Base-by-base conservation (phyloP, 2,888 invertebrate species). In the Hemistola chrysoprasaria region DNA sequence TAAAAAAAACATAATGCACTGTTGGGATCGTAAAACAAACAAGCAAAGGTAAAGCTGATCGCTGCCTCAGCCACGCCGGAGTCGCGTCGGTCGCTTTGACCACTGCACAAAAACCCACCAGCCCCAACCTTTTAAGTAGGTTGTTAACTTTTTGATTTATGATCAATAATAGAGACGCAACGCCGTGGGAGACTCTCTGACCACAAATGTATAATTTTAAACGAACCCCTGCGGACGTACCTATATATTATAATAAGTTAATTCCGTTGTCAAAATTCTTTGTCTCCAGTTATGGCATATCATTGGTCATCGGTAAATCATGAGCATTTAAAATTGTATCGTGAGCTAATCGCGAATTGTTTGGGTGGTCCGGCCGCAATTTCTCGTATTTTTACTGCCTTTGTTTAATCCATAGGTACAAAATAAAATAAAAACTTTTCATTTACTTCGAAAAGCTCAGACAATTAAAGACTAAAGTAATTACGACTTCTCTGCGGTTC, bases 91-190 rank as follows among this genome's bases (percentile, higher is more conserved):
- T 58, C 56, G 80, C 85, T 88, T 88, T 87, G 86, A 86, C 78
- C 71, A 59, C 53, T 73, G 60, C 62, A 85, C 84, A 86, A 88
- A 88, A 88, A 86, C 85, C 78, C 61, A 76, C 73, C 80, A 81
- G 75, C 71, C 78, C 73, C 73, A 78, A 79, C 80, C 86, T 88
- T 86, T 86, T 88, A 87, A 87, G 86, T 83, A 87, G 84, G 88
- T 88, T 87, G 88, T 88, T 88, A 88, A 87, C 84, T 83, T 88
- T 88, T 87, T 87, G 88, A 88, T 88, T 88, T 87, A 88, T 85
- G 81, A 78, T 79, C 85, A 86, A 87, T 87, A 88, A 88, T 88
- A 87, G 86, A 87, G 87, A 86, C 76, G 81, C 83, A 85, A 82
- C 85, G 72, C 86, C 80, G 85, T 87, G 87, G 86, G 88, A 87